These are phyloP conservation scores for Rhea pennata DNA, from an alignment of 2,113 vertebrate genomes.

Conservation along the genomic window DNA sequence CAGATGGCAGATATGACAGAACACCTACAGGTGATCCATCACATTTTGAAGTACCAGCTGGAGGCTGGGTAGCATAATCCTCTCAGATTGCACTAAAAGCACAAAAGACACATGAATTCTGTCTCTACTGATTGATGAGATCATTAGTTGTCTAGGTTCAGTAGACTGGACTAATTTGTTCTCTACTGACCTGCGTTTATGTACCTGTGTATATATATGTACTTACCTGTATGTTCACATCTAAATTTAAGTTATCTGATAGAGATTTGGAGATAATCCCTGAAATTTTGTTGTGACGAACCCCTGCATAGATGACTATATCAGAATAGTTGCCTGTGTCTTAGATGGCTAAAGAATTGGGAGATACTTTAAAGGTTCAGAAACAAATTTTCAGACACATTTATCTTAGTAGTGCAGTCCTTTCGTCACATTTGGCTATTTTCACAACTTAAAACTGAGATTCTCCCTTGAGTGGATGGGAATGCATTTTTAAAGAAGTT, in stretches of 20 bases:
- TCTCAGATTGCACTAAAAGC: neutral
- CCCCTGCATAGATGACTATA: neutral
- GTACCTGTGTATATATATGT: no score
- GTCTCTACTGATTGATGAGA: neutral
- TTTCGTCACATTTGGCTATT: neutral
- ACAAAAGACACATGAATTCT: neutral
- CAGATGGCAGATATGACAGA: neutral
- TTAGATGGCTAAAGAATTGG: neutral
- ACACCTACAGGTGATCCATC: neutral
- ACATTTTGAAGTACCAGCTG: neutral
- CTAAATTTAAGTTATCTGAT: neutral
- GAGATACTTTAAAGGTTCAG: neutral
- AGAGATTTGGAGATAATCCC: neutral
- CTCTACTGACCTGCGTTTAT: neutral
- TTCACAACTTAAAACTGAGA: neutral
- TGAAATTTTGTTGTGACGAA: neutral
- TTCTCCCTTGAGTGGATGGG: neutral
- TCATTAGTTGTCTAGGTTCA: neutral
- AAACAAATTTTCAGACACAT: neutral
- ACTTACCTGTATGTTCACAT: fast-evolving
- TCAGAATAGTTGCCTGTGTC: neutral
- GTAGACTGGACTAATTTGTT: neutral
- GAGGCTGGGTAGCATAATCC: neutral
- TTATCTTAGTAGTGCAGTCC: neutral
- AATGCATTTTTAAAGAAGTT: neutral